Base-by-base conservation (phyloP, 2,888 invertebrate species). In the Lymantria dispar region DNA sequence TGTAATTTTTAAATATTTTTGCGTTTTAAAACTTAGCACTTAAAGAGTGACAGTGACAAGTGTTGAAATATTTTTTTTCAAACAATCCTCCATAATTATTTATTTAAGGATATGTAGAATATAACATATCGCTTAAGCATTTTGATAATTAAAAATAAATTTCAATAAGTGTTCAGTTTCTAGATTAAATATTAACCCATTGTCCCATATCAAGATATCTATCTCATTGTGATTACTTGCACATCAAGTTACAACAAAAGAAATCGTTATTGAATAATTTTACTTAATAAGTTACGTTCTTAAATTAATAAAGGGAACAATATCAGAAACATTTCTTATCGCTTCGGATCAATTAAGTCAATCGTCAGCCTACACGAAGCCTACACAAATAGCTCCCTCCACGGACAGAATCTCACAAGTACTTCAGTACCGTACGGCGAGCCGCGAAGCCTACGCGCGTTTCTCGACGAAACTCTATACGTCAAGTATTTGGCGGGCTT, bases 371-470 rank as follows among this genome's bases (percentile, higher is more conserved):
- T 83, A 74, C 81, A 69, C 65, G 54, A 64, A 67, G 68, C 69
- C 70, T 66, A 67, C 68, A 68, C 70, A 52, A 49, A 45, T 14
- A 14, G 42, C 51, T 47, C 55, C 54, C 68, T 72, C 70, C 74
- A 64, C 67, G 76, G 54, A 54, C 60, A 58, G 53, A 59, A 61
- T 62, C 62, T 56, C 62, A 65, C 61, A 67, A 55, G 54, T 52
- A 5, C 39, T 30, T 85, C 84, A 89, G 89, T 88, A 76, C 69
- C 76, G 79, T 76, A 79, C 80, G 72, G 87, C 66, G 66, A 78
- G 84, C 85, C 85, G 88, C 78, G 80, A 86, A 88, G 85, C 88
- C 87, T 88, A 60, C 64, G 64, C 54, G 54, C 67, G 57, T 64
- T 60, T 48, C 53, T 52, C 54, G 50, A 53, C 61, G 43, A 45